A percentile compares a stretch with the other conserved stretches of the same genome.
Evolutionary conservation across 1,140 invertebrate species (phyloP).

Genomic region (Limonius californicus): DNA sequence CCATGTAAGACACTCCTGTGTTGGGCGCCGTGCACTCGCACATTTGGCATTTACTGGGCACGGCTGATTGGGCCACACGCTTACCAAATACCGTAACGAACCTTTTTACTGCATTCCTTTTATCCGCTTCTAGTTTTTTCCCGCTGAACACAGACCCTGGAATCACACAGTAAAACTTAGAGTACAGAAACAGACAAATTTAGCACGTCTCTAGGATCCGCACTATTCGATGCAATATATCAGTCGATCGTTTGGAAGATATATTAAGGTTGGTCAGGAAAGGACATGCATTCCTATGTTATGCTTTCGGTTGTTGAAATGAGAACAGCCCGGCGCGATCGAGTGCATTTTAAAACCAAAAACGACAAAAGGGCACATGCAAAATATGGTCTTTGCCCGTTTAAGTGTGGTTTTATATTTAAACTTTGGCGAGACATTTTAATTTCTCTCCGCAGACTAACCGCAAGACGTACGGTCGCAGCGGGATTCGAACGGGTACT

Average conservation of each 20-base stretch:
- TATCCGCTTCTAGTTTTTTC: slow-evolving; percentile 56
- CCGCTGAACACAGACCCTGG: slow-evolving; percentile 56
- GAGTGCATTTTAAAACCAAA: no score
- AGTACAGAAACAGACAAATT: no score
- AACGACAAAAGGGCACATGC: no score
- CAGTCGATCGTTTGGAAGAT: slow-evolving; percentile 20
- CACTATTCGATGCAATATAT: slow-evolving; percentile 5
- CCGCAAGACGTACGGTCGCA: no score
- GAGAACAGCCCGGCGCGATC: no score
- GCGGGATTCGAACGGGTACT: no score
- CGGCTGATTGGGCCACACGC: slow-evolving; percentile 59
- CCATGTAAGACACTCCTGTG: slow-evolving; percentile 60
- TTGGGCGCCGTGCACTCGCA: slow-evolving; percentile 71
- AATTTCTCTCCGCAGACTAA: no score
- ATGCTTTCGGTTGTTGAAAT: no score
- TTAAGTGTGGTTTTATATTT: no score
- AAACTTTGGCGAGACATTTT: no score
- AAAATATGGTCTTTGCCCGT: no score
- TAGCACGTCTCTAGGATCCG: no score
- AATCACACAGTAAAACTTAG: not conserved
- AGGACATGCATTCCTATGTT: slow-evolving; percentile 21
- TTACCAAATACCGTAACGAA: slow-evolving; percentile 67
- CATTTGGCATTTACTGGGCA: slow-evolving; percentile 60
- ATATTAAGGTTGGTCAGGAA: slow-evolving; percentile 22
- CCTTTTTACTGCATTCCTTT: slow-evolving; percentile 58